Percentiles rank a stretch among this genome's conserved stretches.
Evolutionary conservation across 2,888 invertebrate genomes (phyloP).

Genomic region (Melinaea marsaeus): DNA sequence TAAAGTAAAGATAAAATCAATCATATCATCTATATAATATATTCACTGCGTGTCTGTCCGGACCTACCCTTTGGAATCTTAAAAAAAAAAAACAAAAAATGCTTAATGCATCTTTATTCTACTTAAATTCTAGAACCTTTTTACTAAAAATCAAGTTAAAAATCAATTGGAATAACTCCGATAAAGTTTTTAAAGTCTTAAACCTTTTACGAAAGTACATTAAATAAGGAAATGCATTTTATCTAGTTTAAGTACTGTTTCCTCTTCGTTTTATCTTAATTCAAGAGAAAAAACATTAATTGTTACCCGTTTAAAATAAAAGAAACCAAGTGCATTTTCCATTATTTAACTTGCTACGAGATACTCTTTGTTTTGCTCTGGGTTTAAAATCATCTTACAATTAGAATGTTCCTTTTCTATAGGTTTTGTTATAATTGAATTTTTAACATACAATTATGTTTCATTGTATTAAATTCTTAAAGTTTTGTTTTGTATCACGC

Average conservation of each 20-base stretch:
- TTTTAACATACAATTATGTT: background rate
- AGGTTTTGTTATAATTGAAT: background rate
- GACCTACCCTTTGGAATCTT: too few relatives aligned
- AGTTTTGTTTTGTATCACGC: background rate
- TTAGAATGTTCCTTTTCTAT: background rate
- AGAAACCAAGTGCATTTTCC: constrained; percentile 10
- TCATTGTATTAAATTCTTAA: background rate
- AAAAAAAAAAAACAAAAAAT: too few relatives aligned
- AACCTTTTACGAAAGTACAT: constrained; percentile 28
- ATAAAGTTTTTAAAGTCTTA: constrained; percentile 18
- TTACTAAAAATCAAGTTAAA: background rate
- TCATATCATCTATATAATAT: too few relatives aligned
- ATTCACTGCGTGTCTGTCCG: too few relatives aligned
- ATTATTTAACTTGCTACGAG: constrained; percentile 7
- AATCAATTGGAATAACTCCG: background rate
- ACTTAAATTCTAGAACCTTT: too few relatives aligned
- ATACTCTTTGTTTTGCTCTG: constrained; percentile 7
- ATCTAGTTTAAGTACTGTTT: constrained; percentile 24
- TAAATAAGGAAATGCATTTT: constrained; percentile 32
- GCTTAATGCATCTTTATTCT: too few relatives aligned
- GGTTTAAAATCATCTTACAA: background rate
- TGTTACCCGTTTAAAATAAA: constrained; percentile 22
- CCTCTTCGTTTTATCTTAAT: constrained; percentile 30
- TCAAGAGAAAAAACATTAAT: constrained; percentile 25
- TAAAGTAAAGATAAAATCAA: too few relatives aligned